Conservation (phyloP, 2,797 vertebrate species). For the Diplodus sargus region DNA sequence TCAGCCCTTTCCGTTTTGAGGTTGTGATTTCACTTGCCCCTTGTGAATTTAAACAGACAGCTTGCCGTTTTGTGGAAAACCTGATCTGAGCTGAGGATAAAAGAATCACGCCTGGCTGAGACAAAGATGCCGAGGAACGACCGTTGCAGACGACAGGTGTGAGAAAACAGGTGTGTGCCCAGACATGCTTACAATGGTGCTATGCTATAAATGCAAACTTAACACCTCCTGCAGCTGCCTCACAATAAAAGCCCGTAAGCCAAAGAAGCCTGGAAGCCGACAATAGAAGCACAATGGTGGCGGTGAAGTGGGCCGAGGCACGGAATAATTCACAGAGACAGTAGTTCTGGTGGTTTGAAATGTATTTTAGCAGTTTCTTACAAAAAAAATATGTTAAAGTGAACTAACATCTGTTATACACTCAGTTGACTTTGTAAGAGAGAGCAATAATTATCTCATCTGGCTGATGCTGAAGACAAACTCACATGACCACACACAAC, state of each 20-base stretch:
- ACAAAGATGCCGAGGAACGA: constrained; percentile 18
- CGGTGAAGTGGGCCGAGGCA: not conserved
- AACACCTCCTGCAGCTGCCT: constrained; percentile 46
- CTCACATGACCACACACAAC: not conserved
- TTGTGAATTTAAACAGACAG: not conserved
- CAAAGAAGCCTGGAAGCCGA: not conserved
- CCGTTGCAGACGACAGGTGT: constrained; percentile 34
- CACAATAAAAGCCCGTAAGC: constrained; percentile 24
- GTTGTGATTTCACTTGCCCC: not conserved
- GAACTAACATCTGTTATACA: too few species aligned
- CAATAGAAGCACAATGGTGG: not conserved
- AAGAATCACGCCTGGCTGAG: not conserved
- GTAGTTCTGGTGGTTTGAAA: not conserved
- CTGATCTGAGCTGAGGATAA: not conserved
- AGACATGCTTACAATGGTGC: not conserved
- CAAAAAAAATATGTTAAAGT: not conserved
- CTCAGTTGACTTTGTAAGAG: not conserved
- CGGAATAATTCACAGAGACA: not conserved
- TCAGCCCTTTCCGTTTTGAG: not conserved
- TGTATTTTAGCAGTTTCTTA: not conserved
- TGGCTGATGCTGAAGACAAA: not conserved
- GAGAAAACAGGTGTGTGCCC: constrained; percentile 23
- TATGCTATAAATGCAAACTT: constrained; percentile 15
- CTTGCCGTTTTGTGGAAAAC: not conserved
- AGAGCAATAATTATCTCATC: not conserved